phyloP scores from a whole-genome alignment of 2,888 invertebrate species.

The Hirtodrosophila duncani region DNA sequence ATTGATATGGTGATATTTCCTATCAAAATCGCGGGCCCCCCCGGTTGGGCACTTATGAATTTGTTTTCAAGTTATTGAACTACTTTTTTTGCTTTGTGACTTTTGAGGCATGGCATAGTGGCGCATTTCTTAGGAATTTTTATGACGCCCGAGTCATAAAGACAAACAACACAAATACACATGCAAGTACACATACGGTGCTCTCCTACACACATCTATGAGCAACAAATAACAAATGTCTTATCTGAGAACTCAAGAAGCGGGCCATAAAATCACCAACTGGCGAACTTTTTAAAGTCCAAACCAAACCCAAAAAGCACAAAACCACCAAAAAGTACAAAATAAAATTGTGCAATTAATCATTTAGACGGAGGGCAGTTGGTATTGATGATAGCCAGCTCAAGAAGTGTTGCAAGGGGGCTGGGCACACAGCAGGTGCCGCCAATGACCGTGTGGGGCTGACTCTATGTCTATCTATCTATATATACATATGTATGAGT shows the following conservation, averaged over 20 bases:
- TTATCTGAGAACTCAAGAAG: conserved; percentile 45
- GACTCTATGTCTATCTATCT: neutral
- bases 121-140: conserved; percentile 61
- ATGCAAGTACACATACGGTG: neutral
- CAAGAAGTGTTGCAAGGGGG: conserved; percentile 9
- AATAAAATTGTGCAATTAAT: conserved; percentile 64
- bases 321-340: too few relatives aligned
- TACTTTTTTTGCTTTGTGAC: too few relatives aligned
- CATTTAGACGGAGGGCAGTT: conserved; percentile 13
- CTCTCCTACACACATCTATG: too few relatives aligned
- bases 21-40: too few relatives aligned
- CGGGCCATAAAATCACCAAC: conserved; percentile 52
- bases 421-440: conserved; percentile 34
- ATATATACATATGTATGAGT: neutral
- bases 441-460: conserved; percentile 24
- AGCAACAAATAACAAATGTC: conserved; percentile 30
- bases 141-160: conserved; percentile 36
- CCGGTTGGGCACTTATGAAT: too few relatives aligned
- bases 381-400: neutral
- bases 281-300: conserved; percentile 39
- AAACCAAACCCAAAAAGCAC: too few relatives aligned
- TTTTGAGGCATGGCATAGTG: conserved; percentile 5
- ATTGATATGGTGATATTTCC: too few relatives aligned
- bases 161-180: conserved; percentile 1
- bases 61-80: too few relatives aligned